These are phyloP conservation scores for Hozukius guyotensis DNA, from an alignment of 2,797 vertebrate genomes.

Conservation along the genomic window DNA sequence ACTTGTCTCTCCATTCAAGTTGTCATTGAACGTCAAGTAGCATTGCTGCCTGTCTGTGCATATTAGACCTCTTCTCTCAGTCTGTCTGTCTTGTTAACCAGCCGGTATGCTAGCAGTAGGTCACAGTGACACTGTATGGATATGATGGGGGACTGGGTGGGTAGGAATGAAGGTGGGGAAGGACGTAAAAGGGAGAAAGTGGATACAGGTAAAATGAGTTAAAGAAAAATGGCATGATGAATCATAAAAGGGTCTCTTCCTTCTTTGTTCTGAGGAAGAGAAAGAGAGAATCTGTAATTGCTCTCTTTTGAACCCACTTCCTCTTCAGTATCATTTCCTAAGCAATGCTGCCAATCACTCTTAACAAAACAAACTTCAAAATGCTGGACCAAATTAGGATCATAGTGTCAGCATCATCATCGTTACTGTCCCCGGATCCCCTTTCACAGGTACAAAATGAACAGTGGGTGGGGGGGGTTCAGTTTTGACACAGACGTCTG, in stretches of 20 bases:
- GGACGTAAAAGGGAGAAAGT: constrained; percentile 27
- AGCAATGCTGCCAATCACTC: constrained; percentile 32
- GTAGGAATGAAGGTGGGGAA: constrained; percentile 36
- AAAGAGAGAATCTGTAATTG: constrained; percentile 25
- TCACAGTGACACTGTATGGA: constrained; percentile 82
- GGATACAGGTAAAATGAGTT: constrained; percentile 32
- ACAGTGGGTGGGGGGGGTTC: constrained; percentile 4
- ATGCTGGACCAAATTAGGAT: constrained; percentile 54
- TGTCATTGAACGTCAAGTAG: constrained; percentile 47
- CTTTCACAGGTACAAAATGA: constrained; percentile 58
- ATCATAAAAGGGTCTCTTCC: constrained; percentile 44
- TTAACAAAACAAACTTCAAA: constrained; percentile 46
- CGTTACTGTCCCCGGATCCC: constrained; percentile 26
- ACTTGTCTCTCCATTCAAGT: constrained; percentile 22
- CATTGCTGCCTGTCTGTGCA: constrained; percentile 60
- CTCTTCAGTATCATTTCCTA: constrained; percentile 15
- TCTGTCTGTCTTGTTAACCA: constrained; percentile 58
- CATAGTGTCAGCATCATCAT: constrained; percentile 39
- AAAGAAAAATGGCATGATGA: constrained; percentile 45
- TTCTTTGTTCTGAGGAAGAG: constrained; percentile 33
- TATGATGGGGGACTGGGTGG: constrained; percentile 45
- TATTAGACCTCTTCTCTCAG: constrained; percentile 60
- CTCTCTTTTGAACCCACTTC: constrained; percentile 34
- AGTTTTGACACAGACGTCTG: constrained; percentile 65
- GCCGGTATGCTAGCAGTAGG: constrained; percentile 55